A percentile compares a stretch with the other conserved stretches of the same genome.
Evolutionary conservation across 2,797 vertebrate species (phyloP).

Genomic region (Cyclopterus lumpus): DNA sequence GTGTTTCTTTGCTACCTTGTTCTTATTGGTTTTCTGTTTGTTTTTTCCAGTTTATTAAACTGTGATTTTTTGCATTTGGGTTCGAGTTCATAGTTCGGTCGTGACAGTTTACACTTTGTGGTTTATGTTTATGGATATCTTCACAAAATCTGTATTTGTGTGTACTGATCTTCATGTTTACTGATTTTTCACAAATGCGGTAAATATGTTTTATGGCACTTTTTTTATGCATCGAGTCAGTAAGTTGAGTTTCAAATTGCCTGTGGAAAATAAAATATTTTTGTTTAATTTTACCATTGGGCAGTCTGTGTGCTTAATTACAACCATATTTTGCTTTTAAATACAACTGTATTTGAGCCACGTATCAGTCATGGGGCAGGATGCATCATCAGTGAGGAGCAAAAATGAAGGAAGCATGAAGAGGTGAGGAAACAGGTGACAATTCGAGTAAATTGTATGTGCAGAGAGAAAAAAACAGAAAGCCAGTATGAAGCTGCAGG

Average conservation of each 20-base stretch:
- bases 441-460: conserved; percentile 32
- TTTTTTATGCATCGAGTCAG: conserved; percentile 3
- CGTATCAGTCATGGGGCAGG: conserved; percentile 54
- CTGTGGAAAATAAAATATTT: not conserved
- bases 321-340: conserved; percentile 17
- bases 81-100: too few relatives aligned
- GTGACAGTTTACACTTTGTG: conserved; percentile 26
- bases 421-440: not conserved
- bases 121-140: conserved; percentile 46
- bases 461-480: not conserved
- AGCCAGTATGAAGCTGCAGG: not conserved
- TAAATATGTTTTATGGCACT: conserved; percentile 11
- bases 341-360: conserved; percentile 24
- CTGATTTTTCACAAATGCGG: conserved; percentile 12
- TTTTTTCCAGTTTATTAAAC: too few relatives aligned
- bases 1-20: too few relatives aligned
- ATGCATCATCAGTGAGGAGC: conserved; percentile 32
- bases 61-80: too few relatives aligned
- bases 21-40: too few relatives aligned
- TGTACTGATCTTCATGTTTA: conserved; percentile 26
- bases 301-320: conserved; percentile 8
- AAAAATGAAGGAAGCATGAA: conserved; percentile 1
- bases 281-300: conserved; percentile 7
- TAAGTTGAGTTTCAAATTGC: conserved; percentile 1
- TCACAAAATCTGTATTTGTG: conserved; percentile 14